Evolutionary conservation across 2,113 vertebrate species (phyloP).

Genomic region (Ploceus nigricollis): DNA sequence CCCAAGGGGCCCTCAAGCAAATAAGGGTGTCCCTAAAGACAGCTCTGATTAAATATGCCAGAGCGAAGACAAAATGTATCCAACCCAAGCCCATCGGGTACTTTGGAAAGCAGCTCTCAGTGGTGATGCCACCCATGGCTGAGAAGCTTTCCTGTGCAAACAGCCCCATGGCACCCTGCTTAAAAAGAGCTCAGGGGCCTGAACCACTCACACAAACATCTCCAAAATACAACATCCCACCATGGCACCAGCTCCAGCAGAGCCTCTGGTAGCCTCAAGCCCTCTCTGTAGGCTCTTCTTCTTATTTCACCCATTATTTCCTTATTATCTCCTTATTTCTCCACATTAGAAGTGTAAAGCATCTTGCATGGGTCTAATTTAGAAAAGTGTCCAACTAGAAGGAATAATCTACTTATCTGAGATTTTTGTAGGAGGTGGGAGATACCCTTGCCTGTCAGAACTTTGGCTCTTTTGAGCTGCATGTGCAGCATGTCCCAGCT

Average conservation of each 20-base stretch:
- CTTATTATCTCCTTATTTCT: neutral
- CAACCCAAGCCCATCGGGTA: accelerated
- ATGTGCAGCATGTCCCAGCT: neutral
- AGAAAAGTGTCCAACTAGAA: neutral
- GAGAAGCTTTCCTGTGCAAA: neutral
- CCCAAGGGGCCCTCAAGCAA: neutral
- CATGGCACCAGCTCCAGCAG: neutral
- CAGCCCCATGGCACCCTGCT: neutral
- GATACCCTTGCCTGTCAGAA: neutral
- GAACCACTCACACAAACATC: neutral
- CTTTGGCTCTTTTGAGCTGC: neutral
- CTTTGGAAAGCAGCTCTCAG: neutral
- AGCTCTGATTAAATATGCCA: neutral
- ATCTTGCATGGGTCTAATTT: neutral
- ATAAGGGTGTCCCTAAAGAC: neutral
- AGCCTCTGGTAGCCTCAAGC: neutral
- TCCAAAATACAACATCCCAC: neutral
- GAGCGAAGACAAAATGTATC: neutral
- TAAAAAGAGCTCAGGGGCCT: neutral
- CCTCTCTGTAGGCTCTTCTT: neutral
- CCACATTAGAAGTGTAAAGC: neutral
- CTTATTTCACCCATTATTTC: no score
- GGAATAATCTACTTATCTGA: neutral
- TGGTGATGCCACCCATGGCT: accelerated
- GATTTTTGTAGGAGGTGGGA: neutral